phyloP scores from a whole-genome alignment of 2,888 invertebrate genomes.

The Anoncus sp. region DNA sequence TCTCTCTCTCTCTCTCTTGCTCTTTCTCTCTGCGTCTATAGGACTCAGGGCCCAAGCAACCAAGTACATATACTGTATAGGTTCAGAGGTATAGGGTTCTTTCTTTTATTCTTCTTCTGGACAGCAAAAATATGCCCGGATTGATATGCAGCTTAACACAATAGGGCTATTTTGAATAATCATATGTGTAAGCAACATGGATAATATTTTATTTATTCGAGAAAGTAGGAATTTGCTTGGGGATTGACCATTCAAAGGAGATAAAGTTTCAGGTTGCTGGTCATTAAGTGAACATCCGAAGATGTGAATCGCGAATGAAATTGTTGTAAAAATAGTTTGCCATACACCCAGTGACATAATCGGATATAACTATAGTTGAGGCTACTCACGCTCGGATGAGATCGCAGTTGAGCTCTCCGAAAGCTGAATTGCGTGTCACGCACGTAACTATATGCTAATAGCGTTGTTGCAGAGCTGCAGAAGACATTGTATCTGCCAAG shows the following conservation, averaged over 20 bases:
- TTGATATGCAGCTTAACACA: constrained; percentile 8
- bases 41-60: constrained; percentile 32
- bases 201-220: not conserved
- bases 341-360: constrained; percentile 16
- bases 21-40: not conserved
- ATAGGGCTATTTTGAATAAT: not conserved
- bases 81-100: constrained; percentile 3
- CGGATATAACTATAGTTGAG: constrained; percentile 5
- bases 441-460: constrained; percentile 24
- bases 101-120: constrained; percentile 12
- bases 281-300: not conserved
- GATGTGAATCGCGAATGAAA: not conserved
- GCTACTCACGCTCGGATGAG: constrained; percentile 18
- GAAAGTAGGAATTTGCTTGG: not conserved
- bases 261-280: not conserved
- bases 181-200: not conserved
- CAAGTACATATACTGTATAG: constrained; percentile 18
- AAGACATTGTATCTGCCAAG: not conserved
- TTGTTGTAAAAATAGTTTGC: constrained; percentile 11
- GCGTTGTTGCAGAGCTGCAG: constrained; percentile 5
- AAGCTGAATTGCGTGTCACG: constrained; percentile 8
- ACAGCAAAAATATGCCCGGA: constrained; percentile 6
- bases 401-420: constrained; percentile 12
- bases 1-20: not conserved
- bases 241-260: not conserved